Evolutionary conservation across 92 coral and sea anemone species (phyloP), one percentile per base, ranked within the genome.

Genomic region (Umimayanthus chanpuru): DNA sequence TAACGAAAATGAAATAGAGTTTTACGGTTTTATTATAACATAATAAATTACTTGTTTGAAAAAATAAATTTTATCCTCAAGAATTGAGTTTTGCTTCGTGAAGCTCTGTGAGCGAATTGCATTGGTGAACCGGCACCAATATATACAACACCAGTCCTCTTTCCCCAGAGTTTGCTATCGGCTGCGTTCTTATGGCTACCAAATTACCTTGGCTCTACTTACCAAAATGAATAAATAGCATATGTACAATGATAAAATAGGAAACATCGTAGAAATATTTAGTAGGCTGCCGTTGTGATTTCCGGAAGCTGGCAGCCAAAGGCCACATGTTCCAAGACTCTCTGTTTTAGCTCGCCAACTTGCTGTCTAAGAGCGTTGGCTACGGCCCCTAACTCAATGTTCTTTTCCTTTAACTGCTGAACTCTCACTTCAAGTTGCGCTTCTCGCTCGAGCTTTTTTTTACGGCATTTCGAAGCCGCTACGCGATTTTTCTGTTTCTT

Each of bases 401-500:
- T 97, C 85, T 96, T 97, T 87, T 97, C 99, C 43, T 93, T 97
- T 80, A 97, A 89, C 41, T 95, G 97, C 36, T 95, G 99, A 26
- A 97, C 99, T 30, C 96, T 89, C 0, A 97, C 99, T 84, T 97
- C 99, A 4, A 97, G 94, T 90, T 97, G 98, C 53, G 99, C 99
- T 77, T 97, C 99, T 58, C 99, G 95, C 40, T 95, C 99, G 23
- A 97, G 94, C 88, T 97, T 97, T 85, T 97, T 97, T 74, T 96
- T 93, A 29, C 99, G 95, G 81, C 99, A 97, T 88, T 97, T 97
- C 39, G 99, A 97, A 14, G 99, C 99, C 11, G 99, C 99, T 14
- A 97, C 99, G 6, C 99, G 90, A 83, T 97, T 97, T 87, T 97
- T 97, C 78, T 97, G 99, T 80, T 97, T 97, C 89, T 97, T 97